Conservation (phyloP, 2,113 vertebrate species). For the Lethenteron camtschaticum region DNA sequence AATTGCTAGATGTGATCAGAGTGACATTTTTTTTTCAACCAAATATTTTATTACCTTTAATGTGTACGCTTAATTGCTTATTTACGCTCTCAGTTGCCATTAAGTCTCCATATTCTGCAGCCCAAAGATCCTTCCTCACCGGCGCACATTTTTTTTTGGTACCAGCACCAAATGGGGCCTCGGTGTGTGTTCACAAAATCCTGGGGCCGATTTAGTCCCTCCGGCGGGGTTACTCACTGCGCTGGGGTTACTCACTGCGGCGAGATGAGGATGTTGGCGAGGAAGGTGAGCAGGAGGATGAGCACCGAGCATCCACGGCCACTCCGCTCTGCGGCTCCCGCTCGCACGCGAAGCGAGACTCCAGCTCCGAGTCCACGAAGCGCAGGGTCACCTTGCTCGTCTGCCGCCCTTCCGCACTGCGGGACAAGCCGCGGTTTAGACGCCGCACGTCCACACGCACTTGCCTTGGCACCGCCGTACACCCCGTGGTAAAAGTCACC, state of each 20-base stretch:
- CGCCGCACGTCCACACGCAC: neutral
- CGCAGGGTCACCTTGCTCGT: neutral
- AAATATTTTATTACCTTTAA: too few species aligned
- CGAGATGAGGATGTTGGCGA: conserved; percentile 4
- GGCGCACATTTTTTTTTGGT: too few species aligned
- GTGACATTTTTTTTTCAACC: too few species aligned
- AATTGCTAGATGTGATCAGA: too few species aligned
- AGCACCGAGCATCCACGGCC: neutral
- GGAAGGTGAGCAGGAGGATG: conserved; percentile 1
- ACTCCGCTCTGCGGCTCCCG: neutral
- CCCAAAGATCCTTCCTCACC: too few species aligned
- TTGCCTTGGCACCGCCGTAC: neutral
- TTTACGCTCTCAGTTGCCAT: too few species aligned
- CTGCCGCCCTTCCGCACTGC: neutral
- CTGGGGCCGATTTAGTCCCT: too few species aligned
- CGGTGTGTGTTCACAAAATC: too few species aligned
- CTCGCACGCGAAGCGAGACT: neutral
- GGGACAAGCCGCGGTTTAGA: neutral
- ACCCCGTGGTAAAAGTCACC: neutral
- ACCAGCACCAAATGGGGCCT: too few species aligned
- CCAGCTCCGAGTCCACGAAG: conserved; percentile 1
- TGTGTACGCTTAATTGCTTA: too few species aligned
- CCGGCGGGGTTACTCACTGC: too few species aligned
- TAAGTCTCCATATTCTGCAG: too few species aligned
- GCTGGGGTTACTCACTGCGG: neutral